These are phyloP conservation scores for Melanogrammus aeglefinus DNA, from an alignment of 2,797 vertebrate genomes.

Conservation along the genomic window DNA sequence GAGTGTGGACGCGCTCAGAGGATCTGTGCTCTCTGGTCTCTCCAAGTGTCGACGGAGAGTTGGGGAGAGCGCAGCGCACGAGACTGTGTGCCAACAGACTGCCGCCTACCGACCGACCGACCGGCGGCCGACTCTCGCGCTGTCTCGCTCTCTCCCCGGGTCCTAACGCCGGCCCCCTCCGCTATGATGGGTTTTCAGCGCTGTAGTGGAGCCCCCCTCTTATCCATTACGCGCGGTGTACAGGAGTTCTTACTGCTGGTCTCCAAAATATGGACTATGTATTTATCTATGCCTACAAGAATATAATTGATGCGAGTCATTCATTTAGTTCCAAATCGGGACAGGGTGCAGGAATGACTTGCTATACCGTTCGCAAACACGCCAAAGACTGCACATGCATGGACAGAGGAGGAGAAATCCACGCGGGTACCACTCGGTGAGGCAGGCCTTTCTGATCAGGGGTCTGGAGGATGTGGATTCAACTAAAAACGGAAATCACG, in stretches of 20 bases:
- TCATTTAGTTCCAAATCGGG: no score
- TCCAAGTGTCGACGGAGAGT: background rate
- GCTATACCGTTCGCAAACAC: no score
- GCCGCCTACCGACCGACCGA: background rate
- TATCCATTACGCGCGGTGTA: no score
- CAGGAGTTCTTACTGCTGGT: no score
- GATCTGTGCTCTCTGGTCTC: background rate
- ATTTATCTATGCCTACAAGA: no score
- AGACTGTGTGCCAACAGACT: background rate
- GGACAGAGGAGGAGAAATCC: no score
- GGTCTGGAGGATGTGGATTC: background rate
- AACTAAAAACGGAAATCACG: no score
- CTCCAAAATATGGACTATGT: no score
- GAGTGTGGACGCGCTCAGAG: background rate
- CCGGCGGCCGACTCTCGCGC: conserved; percentile 1
- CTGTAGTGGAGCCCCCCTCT: no score
- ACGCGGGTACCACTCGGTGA: background rate
- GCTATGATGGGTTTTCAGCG: background rate
- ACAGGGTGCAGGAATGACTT: no score
- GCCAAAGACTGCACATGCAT: no score
- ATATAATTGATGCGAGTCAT: no score
- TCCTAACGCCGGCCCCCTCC: background rate
- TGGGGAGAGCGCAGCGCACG: background rate
- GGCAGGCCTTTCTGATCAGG: background rate
- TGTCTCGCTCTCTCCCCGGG: background rate